phyloP scores from a whole-genome alignment of 2,888 invertebrate species.

The Noctua janthina region DNA sequence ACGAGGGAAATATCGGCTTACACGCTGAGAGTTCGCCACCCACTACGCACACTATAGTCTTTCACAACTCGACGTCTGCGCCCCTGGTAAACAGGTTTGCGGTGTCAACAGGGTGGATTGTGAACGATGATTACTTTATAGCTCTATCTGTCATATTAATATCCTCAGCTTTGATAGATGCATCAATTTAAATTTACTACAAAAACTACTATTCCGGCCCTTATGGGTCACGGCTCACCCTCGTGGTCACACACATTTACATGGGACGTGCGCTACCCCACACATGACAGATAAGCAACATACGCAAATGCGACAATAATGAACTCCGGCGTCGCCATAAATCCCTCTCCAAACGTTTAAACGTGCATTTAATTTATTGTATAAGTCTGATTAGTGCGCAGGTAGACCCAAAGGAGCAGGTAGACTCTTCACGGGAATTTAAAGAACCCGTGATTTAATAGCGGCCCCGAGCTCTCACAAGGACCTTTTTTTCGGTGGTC shows the following conservation, averaged over 20 bases:
- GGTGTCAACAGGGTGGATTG: constrained; percentile 27
- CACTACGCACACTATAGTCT: constrained; percentile 79
- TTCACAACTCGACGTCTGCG: constrained; percentile 71
- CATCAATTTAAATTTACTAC: constrained; percentile 55
- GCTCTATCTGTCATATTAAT: constrained; percentile 25
- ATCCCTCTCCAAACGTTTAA: constrained; percentile 76
- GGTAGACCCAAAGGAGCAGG: constrained; percentile 81
- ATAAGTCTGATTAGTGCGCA: constrained; percentile 82
- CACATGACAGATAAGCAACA: constrained; percentile 70
- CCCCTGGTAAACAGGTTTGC: constrained; percentile 69
- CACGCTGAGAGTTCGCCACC: constrained; percentile 84
- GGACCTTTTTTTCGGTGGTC: constrained; percentile 82
- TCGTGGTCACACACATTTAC: constrained; percentile 38
- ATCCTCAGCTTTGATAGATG: constrained; percentile 2
- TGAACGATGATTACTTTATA: constrained; percentile 20
- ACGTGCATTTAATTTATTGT: constrained; percentile 85
- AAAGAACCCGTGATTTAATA: constrained; percentile 66
- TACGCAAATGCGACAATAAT: constrained; percentile 82
- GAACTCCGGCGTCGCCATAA: constrained; percentile 80
- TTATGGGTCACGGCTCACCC: constrained; percentile 30
- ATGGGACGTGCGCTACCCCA: constrained; percentile 55
- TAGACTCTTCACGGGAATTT: constrained; percentile 83
- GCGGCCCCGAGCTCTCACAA: constrained; percentile 65
- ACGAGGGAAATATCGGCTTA: constrained; percentile 89
- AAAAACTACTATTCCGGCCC: constrained; percentile 18